Evolutionary conservation across 2,888 invertebrate species (phyloP).

Genomic region (Drosophila ustulata): DNA sequence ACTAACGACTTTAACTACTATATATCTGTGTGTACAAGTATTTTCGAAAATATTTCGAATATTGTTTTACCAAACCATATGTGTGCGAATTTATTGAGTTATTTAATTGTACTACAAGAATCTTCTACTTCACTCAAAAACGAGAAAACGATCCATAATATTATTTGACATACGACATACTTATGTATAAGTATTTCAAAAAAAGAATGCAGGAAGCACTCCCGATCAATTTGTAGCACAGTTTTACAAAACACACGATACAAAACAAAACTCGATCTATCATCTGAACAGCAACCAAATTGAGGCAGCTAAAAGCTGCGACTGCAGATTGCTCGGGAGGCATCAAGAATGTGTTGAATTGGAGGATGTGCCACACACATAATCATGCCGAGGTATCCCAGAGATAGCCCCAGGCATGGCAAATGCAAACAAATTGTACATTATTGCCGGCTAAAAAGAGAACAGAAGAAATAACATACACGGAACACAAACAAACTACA

Average conservation of each 20-base stretch:
- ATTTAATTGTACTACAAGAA: slow-evolving; percentile 7
- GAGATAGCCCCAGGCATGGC: slow-evolving; percentile 10
- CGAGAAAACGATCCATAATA: slow-evolving; percentile 13
- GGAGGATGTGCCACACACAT: slow-evolving; percentile 67
- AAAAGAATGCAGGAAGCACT: slow-evolving; percentile 4
- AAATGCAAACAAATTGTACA: slow-evolving; percentile 33
- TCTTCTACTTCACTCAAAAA: slow-evolving; percentile 3
- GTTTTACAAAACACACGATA: slow-evolving; percentile 24
- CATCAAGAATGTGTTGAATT: slow-evolving; percentile 19
- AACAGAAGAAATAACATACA: slow-evolving; percentile 16
- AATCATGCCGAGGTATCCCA: slow-evolving; percentile 6
- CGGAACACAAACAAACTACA: slow-evolving; percentile 22
- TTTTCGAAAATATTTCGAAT: slow-evolving; percentile 39
- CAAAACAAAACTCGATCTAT: slow-evolving; percentile 7
- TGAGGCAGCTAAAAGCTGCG: slow-evolving; percentile 62
- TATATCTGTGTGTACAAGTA: slow-evolving; percentile 50
- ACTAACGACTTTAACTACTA: slow-evolving; percentile 37
- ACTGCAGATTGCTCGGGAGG: slow-evolving; percentile 30
- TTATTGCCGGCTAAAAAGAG: slow-evolving; percentile 29
- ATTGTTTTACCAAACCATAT: slow-evolving; percentile 75
- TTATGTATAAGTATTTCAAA: slow-evolving; percentile 3
- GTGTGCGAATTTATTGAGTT: slow-evolving; percentile 51
- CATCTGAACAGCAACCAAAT: slow-evolving; percentile 16
- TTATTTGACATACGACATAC: slow-evolving; percentile 16
- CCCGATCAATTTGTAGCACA: slow-evolving; percentile 28